These are phyloP conservation scores for Myzus persicae DNA, from an alignment of 1,140 invertebrate species.

Conservation along the genomic window DNA sequence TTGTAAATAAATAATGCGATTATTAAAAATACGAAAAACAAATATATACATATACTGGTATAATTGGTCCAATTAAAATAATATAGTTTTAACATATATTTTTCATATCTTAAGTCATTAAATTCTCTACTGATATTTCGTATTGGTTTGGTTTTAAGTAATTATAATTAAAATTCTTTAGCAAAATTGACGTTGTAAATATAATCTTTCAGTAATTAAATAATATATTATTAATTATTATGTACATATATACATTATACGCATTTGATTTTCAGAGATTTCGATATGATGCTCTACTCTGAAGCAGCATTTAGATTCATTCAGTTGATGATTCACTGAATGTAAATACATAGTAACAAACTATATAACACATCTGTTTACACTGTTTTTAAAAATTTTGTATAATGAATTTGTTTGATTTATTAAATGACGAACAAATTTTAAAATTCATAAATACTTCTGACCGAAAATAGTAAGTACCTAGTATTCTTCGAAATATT, in stretches of 20 bases:
- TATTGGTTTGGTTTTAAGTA: not conserved
- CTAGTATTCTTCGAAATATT: not conserved
- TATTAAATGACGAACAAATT: not conserved
- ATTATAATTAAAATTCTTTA: not conserved
- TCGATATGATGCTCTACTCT: not conserved
- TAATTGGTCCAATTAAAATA: not conserved
- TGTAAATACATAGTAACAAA: not conserved
- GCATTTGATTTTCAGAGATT: not conserved
- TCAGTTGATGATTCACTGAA: not conserved
- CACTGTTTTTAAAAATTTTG: not conserved
- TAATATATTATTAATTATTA: not conserved
- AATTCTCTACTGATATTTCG: not conserved
- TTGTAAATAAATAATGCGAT: not conserved
- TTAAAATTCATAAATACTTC: not conserved
- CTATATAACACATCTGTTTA: slow-evolving; percentile 13
- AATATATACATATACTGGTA: not conserved
- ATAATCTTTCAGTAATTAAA: not conserved
- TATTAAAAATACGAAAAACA: not conserved
- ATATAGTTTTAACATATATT: not conserved
- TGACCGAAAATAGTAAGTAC: not conserved
- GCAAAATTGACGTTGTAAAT: not conserved
- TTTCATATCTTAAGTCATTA: not conserved
- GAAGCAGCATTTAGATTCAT: not conserved
- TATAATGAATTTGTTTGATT: not conserved
- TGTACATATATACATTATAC: too few species aligned